A percentile compares a stretch with the other conserved stretches of the same genome.
These are phyloP conservation scores for Lepidochrysops patricia DNA, from an alignment of 2,888 invertebrate species.

Conservation along the genomic window DNA sequence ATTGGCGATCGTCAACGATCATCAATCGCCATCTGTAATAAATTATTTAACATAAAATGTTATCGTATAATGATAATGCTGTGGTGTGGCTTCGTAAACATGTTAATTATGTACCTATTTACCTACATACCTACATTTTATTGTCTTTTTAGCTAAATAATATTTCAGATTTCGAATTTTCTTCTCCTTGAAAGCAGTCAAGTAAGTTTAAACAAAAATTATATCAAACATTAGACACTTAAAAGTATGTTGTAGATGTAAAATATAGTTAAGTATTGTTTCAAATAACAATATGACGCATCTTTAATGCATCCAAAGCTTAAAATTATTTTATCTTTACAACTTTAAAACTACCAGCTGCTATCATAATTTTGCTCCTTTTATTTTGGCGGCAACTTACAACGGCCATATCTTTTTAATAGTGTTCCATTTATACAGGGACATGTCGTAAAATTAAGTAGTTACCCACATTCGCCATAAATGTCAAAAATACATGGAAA, in stretches of 20 bases:
- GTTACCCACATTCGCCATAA: background rate
- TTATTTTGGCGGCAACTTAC: slow-evolving; percentile 2
- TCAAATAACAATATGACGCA: background rate
- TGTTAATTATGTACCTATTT: no score
- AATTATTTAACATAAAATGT: background rate
- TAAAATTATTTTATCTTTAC: background rate
- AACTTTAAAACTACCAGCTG: slow-evolving; percentile 1
- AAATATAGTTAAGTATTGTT: no score
- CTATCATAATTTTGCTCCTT: background rate
- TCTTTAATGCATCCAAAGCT: background rate
- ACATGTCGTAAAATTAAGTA: slow-evolving; percentile 3
- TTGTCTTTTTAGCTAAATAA: background rate
- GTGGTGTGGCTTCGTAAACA: background rate
- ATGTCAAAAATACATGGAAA: background rate
- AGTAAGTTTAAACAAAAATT: no score
- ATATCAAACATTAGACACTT: no score
- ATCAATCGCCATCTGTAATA: background rate
- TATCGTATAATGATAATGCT: background rate
- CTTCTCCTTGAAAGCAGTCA: no score
- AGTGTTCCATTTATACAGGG: background rate
- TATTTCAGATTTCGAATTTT: no score
- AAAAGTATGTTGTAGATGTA: no score
- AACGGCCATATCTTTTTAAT: background rate
- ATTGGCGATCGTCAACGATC: slow-evolving; percentile 13
- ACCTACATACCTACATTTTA: no score